Conservation (phyloP, 2,888 invertebrate species). For the Proisotoma minuta region DNA sequence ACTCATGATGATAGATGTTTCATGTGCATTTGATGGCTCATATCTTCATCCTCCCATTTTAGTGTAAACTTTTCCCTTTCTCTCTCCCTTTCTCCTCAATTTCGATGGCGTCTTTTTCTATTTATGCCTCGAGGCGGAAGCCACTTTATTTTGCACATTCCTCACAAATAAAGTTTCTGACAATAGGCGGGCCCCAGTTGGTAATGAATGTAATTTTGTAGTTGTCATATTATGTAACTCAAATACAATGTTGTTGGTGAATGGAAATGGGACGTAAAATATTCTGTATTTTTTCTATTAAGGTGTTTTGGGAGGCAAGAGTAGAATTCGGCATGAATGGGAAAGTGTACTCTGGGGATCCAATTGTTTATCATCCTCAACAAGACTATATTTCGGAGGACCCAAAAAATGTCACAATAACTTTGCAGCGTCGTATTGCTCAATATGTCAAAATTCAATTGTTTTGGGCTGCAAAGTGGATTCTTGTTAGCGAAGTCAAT, state of each 20-base stretch:
- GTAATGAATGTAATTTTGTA: background rate
- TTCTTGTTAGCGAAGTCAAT: conserved; percentile 82
- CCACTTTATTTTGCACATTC: no score
- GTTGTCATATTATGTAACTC: background rate
- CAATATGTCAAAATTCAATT: conserved; percentile 69
- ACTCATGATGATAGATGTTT: background rate
- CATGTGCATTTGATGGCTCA: background rate
- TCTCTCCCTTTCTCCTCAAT: no score
- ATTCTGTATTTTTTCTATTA: conserved; percentile 46
- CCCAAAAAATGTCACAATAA: conserved; percentile 75
- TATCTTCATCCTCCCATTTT: background rate
- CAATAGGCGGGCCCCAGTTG: no score
- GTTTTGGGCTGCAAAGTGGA: conserved; percentile 78
- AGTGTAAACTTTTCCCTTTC: no score
- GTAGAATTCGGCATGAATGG: conserved; percentile 78
- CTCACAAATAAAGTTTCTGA: no score
- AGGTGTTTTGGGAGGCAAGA: conserved; percentile 76
- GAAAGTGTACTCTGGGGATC: conserved; percentile 68
- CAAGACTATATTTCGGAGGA: conserved; percentile 74
- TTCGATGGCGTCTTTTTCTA: no score
- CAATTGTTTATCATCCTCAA: conserved; percentile 65
- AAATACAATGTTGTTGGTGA: background rate
- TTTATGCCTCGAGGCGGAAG: no score
- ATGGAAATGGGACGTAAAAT: background rate
- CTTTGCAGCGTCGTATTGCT: conserved; percentile 72